Conservation (phyloP, 1,140 invertebrate genomes). For the Neodiprion pinetum region DNA sequence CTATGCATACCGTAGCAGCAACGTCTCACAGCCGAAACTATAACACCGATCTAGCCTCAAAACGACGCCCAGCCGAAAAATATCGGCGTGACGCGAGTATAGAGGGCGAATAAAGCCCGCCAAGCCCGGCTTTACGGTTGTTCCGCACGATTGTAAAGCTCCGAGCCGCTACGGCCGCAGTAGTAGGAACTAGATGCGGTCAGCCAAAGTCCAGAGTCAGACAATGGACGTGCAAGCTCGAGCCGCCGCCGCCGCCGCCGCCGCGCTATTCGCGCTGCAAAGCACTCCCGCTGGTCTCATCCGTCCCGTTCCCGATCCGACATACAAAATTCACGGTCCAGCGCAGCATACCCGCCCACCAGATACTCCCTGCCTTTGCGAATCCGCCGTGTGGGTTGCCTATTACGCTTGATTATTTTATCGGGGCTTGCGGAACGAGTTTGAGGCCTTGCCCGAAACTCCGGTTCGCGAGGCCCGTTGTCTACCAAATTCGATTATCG, state of each 20-base stretch:
- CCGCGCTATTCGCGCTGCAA: not conserved
- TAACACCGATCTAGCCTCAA: no score
- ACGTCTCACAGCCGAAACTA: no score
- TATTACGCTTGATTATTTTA: constrained; percentile 6
- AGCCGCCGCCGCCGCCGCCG: not conserved
- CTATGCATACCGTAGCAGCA: no score
- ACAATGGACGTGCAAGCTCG: not conserved
- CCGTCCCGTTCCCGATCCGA: not conserved
- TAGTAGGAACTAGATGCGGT: not conserved
- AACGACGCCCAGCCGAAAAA: no score
- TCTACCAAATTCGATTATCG: not conserved
- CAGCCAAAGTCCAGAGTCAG: not conserved
- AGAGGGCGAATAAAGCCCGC: not conserved
- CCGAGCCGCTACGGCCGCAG: not conserved
- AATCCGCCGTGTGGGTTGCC: not conserved
- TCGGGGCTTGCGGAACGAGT: not conserved
- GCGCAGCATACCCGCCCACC: not conserved
- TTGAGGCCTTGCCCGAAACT: not conserved
- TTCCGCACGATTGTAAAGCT: not conserved
- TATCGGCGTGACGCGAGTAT: no score
- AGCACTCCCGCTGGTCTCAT: constrained; percentile 1
- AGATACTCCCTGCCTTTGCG: not conserved
- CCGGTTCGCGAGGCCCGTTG: not conserved
- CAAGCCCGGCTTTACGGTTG: no score
- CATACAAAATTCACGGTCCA: constrained; percentile 2